Percentiles rank a stretch among this genome's conserved stretches.
These are phyloP conservation scores for Therioaphis trifolii DNA, from an alignment of 2,888 invertebrate genomes.

Conservation along the genomic window DNA sequence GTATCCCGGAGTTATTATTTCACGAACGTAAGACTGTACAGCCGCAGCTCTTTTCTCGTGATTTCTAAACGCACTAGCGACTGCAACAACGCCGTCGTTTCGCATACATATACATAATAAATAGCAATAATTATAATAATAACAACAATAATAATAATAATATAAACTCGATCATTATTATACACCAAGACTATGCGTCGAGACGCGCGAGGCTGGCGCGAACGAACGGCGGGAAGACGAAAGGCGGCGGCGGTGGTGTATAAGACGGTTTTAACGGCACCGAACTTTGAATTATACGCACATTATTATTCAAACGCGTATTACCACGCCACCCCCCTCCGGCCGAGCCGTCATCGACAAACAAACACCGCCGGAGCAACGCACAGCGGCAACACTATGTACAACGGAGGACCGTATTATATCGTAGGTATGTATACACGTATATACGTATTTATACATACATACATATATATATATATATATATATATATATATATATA, in stretches of 20 bases:
- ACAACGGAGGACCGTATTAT: neutral
- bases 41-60: neutral
- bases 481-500: no score
- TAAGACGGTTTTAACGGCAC: constrained; percentile 43
- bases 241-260: neutral
- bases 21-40: no score
- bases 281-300: constrained; percentile 38
- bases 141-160: neutral
- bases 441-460: no score
- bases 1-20: no score
- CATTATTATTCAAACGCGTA: constrained; percentile 40
- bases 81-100: neutral
- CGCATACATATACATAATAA: no score
- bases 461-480: no score
- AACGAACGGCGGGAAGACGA: neutral
- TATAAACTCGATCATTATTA: neutral
- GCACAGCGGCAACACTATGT: neutral
- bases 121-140: no score
- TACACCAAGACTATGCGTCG: neutral
- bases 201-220: neutral
- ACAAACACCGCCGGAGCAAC: neutral
- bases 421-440: neutral
- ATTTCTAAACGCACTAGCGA: neutral
- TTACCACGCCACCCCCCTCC: constrained; percentile 6
- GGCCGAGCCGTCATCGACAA: neutral